These are phyloP conservation scores for Scleropages formosus DNA, from an alignment of 2,797 vertebrate genomes.

Conservation along the genomic window DNA sequence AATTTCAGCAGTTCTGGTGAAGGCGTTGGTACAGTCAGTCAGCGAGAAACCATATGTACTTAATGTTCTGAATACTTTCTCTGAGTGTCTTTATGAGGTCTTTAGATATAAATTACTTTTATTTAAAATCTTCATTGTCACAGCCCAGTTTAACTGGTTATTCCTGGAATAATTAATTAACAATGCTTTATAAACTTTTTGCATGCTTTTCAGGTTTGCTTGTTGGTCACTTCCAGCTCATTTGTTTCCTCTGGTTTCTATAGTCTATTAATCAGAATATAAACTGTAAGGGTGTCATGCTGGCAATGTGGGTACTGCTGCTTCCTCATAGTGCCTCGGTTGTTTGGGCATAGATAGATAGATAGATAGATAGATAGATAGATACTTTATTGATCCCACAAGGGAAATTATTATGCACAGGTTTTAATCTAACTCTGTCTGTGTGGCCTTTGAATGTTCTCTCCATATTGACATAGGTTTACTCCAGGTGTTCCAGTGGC, in stretches of 20 bases:
- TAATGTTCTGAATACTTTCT: conserved; percentile 15
- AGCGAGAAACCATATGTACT: conserved; percentile 17
- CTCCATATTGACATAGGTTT: too few relatives aligned
- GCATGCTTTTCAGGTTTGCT: conserved; percentile 50
- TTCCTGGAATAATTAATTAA: conserved; percentile 37
- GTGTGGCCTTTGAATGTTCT: too few relatives aligned
- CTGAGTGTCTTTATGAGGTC: conserved; percentile 42
- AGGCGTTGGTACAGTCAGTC: conserved; percentile 22
- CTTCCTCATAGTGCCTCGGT: too few relatives aligned
- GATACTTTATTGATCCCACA: too few relatives aligned
- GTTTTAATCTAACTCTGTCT: too few relatives aligned
- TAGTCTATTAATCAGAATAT: conserved; percentile 35
- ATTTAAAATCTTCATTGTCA: conserved; percentile 47
- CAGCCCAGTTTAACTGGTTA: conserved; percentile 47
- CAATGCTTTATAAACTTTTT: conserved; percentile 46
- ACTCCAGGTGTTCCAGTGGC: too few relatives aligned
- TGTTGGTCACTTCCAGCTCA: conserved; percentile 38
- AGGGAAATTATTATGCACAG: too few relatives aligned
- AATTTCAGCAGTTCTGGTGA: conserved; percentile 34
- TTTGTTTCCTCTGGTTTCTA: conserved; percentile 43
- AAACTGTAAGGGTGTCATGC: too few relatives aligned
- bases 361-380: too few relatives aligned
- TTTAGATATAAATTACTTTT: conserved; percentile 45
- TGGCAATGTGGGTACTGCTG: too few relatives aligned
- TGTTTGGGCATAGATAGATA: too few relatives aligned